Conservation (phyloP, 2,888 invertebrate genomes). For the Lissocephala sabroskyi region DNA sequence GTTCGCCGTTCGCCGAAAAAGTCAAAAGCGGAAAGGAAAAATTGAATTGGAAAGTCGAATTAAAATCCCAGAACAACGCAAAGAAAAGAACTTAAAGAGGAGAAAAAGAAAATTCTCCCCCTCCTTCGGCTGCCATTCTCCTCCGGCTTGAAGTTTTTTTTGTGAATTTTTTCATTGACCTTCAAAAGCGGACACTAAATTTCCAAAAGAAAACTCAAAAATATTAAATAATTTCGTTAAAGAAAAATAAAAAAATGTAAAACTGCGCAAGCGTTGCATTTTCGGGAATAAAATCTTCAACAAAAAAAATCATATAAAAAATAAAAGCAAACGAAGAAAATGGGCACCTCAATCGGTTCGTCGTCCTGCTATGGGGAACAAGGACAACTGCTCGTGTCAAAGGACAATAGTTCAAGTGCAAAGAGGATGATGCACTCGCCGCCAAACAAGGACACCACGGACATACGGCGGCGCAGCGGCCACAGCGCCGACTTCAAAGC, state of each 20-base stretch:
- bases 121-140: no score
- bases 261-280: constrained; percentile 46
- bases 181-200: not conserved
- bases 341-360: not conserved
- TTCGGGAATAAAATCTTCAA: constrained; percentile 14
- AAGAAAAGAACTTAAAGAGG: constrained; percentile 1
- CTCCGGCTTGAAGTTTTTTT: no score
- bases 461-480: no score
- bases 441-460: constrained; percentile 25
- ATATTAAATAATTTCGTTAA: not conserved
- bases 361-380: constrained; percentile 22
- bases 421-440: constrained; percentile 67
- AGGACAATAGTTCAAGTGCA: constrained; percentile 71
- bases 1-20: constrained; percentile 28
- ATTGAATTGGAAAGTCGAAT: no score
- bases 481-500: no score
- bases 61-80: no score
- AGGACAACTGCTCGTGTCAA: constrained; percentile 52
- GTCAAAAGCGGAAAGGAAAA: not conserved
- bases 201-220: no score
- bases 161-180: constrained; percentile 19
- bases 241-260: constrained; percentile 7
- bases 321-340: constrained; percentile 14
- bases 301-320: constrained; percentile 17
- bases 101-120: no score